A percentile compares a stretch with the other conserved stretches of the same genome.
Evolutionary conservation across 2,888 invertebrate species (phyloP).

Genomic region (Sceliomorpha sp.): DNA sequence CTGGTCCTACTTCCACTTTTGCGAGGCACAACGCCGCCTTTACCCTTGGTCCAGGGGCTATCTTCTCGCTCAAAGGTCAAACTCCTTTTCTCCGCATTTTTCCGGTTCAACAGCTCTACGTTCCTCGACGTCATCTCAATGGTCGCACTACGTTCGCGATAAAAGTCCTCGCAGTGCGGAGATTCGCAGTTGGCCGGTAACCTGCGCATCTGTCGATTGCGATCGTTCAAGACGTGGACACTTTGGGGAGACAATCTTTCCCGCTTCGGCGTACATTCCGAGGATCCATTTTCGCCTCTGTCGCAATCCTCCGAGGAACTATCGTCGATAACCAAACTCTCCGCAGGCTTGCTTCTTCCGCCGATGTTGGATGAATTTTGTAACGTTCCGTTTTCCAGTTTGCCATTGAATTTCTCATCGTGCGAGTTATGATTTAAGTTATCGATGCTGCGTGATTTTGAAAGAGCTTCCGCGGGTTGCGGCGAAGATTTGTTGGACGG

Average conservation of each 20-base stretch:
- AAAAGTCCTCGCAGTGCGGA: constrained; percentile 66
- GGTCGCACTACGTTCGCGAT: constrained; percentile 72
- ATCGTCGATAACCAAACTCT: constrained; percentile 34
- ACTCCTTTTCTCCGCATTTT: constrained; percentile 67
- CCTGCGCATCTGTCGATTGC: constrained; percentile 74
- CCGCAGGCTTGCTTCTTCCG: constrained; percentile 53
- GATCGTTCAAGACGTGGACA: constrained; percentile 73
- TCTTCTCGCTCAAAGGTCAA: constrained; percentile 22
- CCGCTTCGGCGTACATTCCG: constrained; percentile 31
- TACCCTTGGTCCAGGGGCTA: constrained; percentile 1
- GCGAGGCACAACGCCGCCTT: neutral
- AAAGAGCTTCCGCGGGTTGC: constrained; percentile 75
- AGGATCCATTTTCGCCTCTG: constrained; percentile 19
- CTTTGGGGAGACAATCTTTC: constrained; percentile 74
- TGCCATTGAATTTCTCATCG: constrained; percentile 68
- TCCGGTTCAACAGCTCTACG: constrained; percentile 73
- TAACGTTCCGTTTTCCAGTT: constrained; percentile 58
- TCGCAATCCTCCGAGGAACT: constrained; percentile 4
- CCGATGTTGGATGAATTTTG: constrained; percentile 26
- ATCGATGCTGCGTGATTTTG: constrained; percentile 79
- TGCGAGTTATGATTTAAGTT: constrained; percentile 43
- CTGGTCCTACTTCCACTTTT: no score
- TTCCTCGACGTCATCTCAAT: constrained; percentile 79
- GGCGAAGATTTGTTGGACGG: constrained; percentile 32
- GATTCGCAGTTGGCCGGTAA: constrained; percentile 72